Base-by-base conservation (phyloP, 2,113 vertebrate genomes). In the Serinus canaria region DNA sequence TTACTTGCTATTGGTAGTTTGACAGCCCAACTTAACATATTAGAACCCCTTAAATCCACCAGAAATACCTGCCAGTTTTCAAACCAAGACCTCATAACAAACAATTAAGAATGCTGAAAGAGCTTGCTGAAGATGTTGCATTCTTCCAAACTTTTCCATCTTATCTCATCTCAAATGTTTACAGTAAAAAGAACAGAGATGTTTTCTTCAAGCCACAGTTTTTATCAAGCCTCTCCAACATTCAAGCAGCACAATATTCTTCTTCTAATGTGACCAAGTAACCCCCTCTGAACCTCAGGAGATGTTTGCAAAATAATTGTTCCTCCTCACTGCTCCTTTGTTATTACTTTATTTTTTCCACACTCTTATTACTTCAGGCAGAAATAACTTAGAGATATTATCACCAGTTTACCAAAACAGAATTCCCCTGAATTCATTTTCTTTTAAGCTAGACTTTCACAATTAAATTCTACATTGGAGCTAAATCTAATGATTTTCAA, bases 141-240 rank as follows among this genome's bases (percentile, higher is more conserved):
- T n/a, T 92, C 77, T 79, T 73, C 47, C 69, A 89, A 85, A 69
- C 33, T 52, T 68, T 50, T 60, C 58, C 31, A 64, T 81, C 73
- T 94, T 81, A 89, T 89, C 90, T 90, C 56, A 89, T 89, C 90
- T 90, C 56, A 84, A 33, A 56, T 69, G 73, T 90, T 91, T 83
- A 90, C 37, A 84, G 53, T 8, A 74, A 73, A 60, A 81, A 80
- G 62, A 95, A 89, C 70, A 94, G 41, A 92, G 55, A 67, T 8
- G 44, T 49, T 86, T 79, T 89, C 80, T 76, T 90, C 87, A 84
- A 89, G 50, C 53, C 15, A 58, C 27, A 39, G 18, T 35, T 69
- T 82, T 59, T 81, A 89, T 63, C 73, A 56, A 19, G 18, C 31
- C 37, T 78, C 59, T 74, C 70, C 83, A 84, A 58, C 46, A 64